Conservation (phyloP, 64 coral and sea anemone genomes). For the Dendronephthya gigantea region DNA sequence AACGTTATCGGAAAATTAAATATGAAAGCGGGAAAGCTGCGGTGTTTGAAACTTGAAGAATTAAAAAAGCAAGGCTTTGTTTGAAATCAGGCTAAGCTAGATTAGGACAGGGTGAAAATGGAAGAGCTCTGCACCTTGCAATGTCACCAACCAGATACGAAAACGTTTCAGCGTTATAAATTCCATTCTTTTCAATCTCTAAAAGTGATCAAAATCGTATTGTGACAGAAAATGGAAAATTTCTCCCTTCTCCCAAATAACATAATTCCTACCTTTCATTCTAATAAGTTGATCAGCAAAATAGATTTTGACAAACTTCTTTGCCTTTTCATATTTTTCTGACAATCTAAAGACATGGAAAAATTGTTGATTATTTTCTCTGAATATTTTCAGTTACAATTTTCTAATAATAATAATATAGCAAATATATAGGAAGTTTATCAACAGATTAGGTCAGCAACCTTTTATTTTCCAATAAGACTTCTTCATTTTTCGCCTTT, state of each 20-base stretch:
- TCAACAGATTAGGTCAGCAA: neutral
- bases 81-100: no score
- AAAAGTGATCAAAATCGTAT: neutral
- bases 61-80: no score
- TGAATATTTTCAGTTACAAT: neutral
- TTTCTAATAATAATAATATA: neutral
- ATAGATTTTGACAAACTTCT: neutral
- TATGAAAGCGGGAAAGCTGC: no score
- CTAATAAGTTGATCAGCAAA: neutral
- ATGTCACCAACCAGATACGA: neutral
- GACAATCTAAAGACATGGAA: neutral
- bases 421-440: neutral
- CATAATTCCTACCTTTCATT: neutral
- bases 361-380: neutral
- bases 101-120: neutral
- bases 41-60: no score
- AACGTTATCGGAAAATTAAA: no score
- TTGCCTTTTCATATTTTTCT: neutral
- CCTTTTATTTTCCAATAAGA: neutral
- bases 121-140: neutral
- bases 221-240: no score
- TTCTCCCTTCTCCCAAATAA: no score
- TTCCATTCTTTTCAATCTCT: neutral
- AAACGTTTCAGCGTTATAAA: neutral
- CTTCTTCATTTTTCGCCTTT: neutral